These are phyloP conservation scores for Gryllus bimaculatus DNA, from an alignment of 1,140 invertebrate genomes.

Conservation along the genomic window DNA sequence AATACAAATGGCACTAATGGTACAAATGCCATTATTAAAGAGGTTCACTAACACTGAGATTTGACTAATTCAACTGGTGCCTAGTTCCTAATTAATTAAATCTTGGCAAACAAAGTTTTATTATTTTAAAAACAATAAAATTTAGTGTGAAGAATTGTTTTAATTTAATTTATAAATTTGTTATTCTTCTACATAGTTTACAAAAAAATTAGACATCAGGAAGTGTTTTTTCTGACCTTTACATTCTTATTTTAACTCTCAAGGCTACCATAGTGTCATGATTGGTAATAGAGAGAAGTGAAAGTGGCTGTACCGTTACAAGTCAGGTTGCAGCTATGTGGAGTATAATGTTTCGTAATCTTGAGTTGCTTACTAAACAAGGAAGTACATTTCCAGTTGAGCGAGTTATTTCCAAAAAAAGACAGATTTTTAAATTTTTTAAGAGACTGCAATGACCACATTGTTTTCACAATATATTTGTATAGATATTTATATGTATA, in stretches of 20 bases:
- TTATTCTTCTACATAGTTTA: neutral
- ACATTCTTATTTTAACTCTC: constrained; percentile 9
- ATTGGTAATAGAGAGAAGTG: neutral
- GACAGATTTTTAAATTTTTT: neutral
- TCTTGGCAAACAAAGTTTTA: neutral
- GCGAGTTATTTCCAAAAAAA: neutral
- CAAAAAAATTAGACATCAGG: neutral
- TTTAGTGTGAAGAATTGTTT: neutral
- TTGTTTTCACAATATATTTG: neutral
- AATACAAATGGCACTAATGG: neutral
- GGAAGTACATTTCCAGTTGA: neutral
- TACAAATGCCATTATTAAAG: neutral
- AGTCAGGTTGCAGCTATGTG: neutral
- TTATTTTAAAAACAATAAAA: neutral
- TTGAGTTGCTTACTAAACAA: neutral
- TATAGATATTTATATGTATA: neutral
- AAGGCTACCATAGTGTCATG: neutral
- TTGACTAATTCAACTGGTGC: neutral
- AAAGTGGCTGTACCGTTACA: constrained; percentile 12
- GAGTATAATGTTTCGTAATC: neutral
- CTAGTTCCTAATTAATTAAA: neutral
- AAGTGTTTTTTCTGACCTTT: neutral
- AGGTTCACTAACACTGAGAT: neutral
- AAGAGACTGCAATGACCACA: neutral
- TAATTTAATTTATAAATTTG: neutral